phyloP scores from a whole-genome alignment of 2,797 vertebrate species.

The Rhinophrynus dorsalis region DNA sequence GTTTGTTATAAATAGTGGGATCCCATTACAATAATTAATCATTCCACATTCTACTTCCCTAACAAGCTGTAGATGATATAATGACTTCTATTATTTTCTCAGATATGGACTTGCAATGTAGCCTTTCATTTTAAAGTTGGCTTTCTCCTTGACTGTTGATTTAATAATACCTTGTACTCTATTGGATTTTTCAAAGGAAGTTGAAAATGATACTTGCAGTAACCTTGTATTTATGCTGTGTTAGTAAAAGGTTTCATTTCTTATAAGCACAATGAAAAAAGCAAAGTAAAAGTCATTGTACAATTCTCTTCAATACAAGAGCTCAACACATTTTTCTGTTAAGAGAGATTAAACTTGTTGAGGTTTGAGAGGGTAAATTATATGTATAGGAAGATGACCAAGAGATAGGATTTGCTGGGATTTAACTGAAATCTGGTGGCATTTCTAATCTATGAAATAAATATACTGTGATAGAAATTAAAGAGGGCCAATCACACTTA shows the following conservation, averaged over 20 bases:
- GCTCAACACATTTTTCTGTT: too few species aligned
- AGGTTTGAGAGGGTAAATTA: too few species aligned
- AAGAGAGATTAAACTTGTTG: too few species aligned
- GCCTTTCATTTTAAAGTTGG: conserved; percentile 1
- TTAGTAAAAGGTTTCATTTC: conserved; percentile 11
- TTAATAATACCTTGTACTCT: conserved; percentile 28
- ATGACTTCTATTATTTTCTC: neutral
- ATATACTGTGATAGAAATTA: too few species aligned
- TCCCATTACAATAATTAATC: neutral
- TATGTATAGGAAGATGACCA: too few species aligned
- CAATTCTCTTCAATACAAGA: neutral
- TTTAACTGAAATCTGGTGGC: too few species aligned
- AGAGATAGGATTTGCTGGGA: too few species aligned
- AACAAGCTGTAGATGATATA: neutral
- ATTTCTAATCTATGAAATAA: too few species aligned
- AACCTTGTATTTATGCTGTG: conserved; percentile 20
- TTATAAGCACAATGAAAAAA: neutral
- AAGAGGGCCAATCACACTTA: too few species aligned
- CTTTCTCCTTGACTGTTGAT: conserved; percentile 15
- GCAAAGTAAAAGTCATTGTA: neutral
- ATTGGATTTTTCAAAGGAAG: conserved; percentile 9
- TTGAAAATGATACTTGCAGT: conserved; percentile 29
- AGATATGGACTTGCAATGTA: neutral
- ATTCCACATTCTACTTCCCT: neutral
- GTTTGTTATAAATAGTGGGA: neutral